Evolutionary conservation across 2,113 vertebrate genomes (phyloP).

Genomic region (Chitala chitala): DNA sequence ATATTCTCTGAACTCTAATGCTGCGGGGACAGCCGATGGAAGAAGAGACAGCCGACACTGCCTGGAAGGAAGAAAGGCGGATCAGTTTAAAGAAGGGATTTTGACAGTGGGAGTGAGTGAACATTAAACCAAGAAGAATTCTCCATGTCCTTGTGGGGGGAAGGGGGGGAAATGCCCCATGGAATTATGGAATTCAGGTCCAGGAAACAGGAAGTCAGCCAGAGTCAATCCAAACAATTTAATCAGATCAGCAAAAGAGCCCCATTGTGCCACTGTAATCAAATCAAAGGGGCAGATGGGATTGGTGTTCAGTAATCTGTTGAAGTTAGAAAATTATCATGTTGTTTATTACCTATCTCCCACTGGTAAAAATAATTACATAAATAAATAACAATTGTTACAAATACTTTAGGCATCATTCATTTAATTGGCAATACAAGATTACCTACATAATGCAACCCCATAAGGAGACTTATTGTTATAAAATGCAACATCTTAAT

Average conservation of each 20-base stretch:
- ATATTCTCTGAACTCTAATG: slow-evolving; percentile 18
- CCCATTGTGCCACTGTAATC: slow-evolving; percentile 33
- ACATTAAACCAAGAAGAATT: slow-evolving; percentile 22
- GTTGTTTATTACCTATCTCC: neutral
- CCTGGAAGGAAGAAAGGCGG: slow-evolving; percentile 2
- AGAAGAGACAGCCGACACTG: neutral
- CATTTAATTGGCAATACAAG: too few species aligned
- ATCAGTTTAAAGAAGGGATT: slow-evolving; percentile 19
- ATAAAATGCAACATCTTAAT: too few species aligned
- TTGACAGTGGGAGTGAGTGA: slow-evolving; percentile 29
- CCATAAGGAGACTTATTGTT: too few species aligned
- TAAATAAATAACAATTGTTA: too few species aligned
- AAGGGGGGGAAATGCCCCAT: slow-evolving; percentile 9
- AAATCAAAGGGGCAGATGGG: slow-evolving; percentile 38
- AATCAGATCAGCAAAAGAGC: slow-evolving; percentile 36
- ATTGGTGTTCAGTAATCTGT: slow-evolving; percentile 13
- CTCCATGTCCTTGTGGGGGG: slow-evolving; percentile 25
- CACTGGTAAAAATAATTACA: neutral
- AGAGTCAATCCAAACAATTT: slow-evolving; percentile 32
- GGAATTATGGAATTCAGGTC: slow-evolving; percentile 21
- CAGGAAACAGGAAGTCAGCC: slow-evolving; percentile 42
- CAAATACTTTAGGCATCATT: too few species aligned
- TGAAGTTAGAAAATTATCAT: neutral
- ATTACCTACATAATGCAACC: too few species aligned
- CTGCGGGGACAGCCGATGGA: slow-evolving; percentile 12